Evolutionary conservation across 1,140 invertebrate species (phyloP).

Genomic region (Brachionus calyciflorus): DNA sequence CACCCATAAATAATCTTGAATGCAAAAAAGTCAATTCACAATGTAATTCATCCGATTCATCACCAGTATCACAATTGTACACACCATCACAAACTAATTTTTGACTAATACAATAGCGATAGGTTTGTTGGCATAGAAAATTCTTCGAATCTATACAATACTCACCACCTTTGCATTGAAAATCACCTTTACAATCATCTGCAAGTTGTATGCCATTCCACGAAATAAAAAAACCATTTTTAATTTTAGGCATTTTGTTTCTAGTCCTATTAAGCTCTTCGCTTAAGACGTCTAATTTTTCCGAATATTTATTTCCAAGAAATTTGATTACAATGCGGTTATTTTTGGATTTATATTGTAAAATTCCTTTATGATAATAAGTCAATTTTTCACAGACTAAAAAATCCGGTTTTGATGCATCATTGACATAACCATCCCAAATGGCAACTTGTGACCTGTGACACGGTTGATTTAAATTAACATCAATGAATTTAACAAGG

Average conservation of each 20-base stretch:
- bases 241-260: neutral
- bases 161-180: conserved; percentile 47
- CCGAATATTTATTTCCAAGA: conserved; percentile 15
- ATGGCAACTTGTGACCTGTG: neutral
- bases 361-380: conserved; percentile 37
- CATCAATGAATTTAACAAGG: conserved; percentile 32
- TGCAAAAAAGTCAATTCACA: conserved; percentile 34
- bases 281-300: neutral
- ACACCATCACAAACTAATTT: conserved; percentile 28
- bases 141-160: conserved; percentile 46
- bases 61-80: conserved; percentile 46
- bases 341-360: conserved; percentile 18
- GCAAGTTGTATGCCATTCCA: conserved; percentile 47
- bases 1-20: conserved; percentile 44
- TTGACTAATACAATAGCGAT: conserved; percentile 30
- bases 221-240: conserved; percentile 46
- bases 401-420: conserved; percentile 19
- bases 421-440: conserved; percentile 41
- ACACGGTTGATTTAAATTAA: conserved; percentile 37
- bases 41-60: conserved; percentile 38
- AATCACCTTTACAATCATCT: conserved; percentile 40
- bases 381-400: conserved; percentile 40
- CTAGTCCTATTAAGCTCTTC: neutral
- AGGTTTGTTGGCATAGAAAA: conserved; percentile 36
- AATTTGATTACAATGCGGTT: conserved; percentile 29